These are phyloP conservation scores for Andrena camellia DNA, from an alignment of 2,888 invertebrate genomes.

Conservation along the genomic window DNA sequence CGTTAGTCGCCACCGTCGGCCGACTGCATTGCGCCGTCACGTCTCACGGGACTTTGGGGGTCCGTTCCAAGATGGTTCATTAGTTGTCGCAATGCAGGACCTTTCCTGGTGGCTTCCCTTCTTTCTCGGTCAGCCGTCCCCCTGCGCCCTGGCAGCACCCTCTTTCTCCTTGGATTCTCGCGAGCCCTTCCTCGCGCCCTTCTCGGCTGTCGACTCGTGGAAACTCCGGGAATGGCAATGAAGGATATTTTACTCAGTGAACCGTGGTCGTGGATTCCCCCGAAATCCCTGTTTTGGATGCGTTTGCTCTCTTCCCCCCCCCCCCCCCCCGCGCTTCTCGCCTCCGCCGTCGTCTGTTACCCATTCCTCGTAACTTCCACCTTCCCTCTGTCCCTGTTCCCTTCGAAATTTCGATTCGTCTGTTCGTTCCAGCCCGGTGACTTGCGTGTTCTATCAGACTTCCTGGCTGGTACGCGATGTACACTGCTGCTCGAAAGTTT, in stretches of 20 bases:
- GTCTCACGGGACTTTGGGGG: slow-evolving; percentile 82
- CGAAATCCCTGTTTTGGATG: slow-evolving; percentile 81
- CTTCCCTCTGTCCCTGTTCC: slow-evolving; percentile 7
- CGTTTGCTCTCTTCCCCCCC: slow-evolving; percentile 52
- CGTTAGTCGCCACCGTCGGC: slow-evolving; percentile 56
- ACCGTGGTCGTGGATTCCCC: slow-evolving; percentile 77
- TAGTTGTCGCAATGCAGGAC: slow-evolving; percentile 85
- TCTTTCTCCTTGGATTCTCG: slow-evolving; percentile 50
- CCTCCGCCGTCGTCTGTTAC: slow-evolving; percentile 26
- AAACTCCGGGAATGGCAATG: slow-evolving; percentile 78
- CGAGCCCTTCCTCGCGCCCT: slow-evolving; percentile 41
- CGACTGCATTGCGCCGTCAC: slow-evolving; percentile 85
- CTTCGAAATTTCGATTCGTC: slow-evolving; percentile 33
- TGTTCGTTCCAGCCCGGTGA: not conserved
- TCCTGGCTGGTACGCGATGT: not conserved
- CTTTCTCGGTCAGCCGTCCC: slow-evolving; percentile 48
- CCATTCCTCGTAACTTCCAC: slow-evolving; percentile 46
- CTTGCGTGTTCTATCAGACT: not conserved
- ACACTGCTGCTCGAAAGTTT: not conserved
- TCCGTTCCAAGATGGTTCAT: slow-evolving; percentile 84
- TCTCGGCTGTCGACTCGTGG: slow-evolving; percentile 64
- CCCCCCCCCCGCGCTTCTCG: too few relatives aligned
- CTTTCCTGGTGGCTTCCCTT: slow-evolving; percentile 68
- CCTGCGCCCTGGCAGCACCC: slow-evolving; percentile 23
- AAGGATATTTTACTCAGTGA: slow-evolving; percentile 81